Conservation (phyloP, 2,113 vertebrate genomes). For the Elephas maximus region DNA sequence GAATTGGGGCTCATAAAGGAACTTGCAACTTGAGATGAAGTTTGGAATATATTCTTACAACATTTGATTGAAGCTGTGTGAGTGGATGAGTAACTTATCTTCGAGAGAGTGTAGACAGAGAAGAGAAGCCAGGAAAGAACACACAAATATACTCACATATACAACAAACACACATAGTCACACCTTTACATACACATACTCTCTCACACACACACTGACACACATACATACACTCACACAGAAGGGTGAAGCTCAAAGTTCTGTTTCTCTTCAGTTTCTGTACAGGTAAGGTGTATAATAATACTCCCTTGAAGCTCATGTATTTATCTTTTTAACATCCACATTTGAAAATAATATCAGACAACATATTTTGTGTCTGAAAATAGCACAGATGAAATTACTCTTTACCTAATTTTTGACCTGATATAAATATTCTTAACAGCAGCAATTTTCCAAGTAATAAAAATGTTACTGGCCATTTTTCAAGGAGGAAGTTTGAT, state of each 20-base stretch:
- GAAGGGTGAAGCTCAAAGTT: background rate
- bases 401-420: conserved; percentile 39
- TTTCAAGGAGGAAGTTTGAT: conserved; percentile 19
- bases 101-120: background rate
- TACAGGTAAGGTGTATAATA: background rate
- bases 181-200: no score
- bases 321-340: background rate
- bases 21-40: background rate
- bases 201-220: background rate
- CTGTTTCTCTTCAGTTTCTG: background rate
- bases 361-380: background rate
- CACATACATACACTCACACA: background rate
- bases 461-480: conserved; percentile 43
- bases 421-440: conserved; percentile 38
- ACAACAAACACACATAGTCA: background rate
- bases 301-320: background rate
- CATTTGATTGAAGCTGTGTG: background rate
- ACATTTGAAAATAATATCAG: background rate
- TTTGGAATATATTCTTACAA: background rate
- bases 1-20: background rate
- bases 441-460: conserved; percentile 20
- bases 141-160: background rate
- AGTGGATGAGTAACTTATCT: background rate
- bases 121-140: background rate
- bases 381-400: conserved; percentile 40